These are phyloP conservation scores for Dicycla oo DNA, from an alignment of 2,888 invertebrate species.

Conservation along the genomic window DNA sequence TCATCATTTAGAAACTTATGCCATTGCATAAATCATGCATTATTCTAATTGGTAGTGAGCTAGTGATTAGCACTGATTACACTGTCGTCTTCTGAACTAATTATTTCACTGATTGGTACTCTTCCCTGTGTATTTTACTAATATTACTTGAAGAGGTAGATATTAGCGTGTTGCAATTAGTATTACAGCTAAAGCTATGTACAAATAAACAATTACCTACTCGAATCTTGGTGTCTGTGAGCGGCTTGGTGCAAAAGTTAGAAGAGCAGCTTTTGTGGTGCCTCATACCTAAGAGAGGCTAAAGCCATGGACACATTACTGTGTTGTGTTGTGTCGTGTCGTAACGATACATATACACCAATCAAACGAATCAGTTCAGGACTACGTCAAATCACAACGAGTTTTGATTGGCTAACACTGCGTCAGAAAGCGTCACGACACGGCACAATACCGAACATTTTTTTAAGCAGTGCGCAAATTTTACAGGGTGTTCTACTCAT, in stretches of 20 bases:
- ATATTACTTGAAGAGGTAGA: constrained; percentile 15
- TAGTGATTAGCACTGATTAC: constrained; percentile 45
- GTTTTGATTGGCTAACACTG: no score
- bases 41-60: constrained; percentile 52
- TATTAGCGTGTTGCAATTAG: constrained; percentile 31
- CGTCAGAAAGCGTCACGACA: no score
- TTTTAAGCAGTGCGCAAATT: no score
- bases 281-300: neutral
- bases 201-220: constrained; percentile 10
- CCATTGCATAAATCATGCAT: constrained; percentile 54
- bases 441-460: no score
- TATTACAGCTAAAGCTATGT: constrained; percentile 5
- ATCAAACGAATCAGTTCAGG: no score
- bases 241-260: no score
- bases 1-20: constrained; percentile 29
- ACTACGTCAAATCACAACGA: no score
- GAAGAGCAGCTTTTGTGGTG: neutral
- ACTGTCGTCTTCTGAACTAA: constrained; percentile 41
- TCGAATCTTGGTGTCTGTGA: neutral
- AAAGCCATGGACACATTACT: no score
- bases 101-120: constrained; percentile 50
- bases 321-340: no score
- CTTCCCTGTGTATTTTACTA: constrained; percentile 49
- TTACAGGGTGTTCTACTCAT: no score
- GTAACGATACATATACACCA: no score